phyloP scores from a whole-genome alignment of 1,140 invertebrate species.

The Orchesella cincta region DNA sequence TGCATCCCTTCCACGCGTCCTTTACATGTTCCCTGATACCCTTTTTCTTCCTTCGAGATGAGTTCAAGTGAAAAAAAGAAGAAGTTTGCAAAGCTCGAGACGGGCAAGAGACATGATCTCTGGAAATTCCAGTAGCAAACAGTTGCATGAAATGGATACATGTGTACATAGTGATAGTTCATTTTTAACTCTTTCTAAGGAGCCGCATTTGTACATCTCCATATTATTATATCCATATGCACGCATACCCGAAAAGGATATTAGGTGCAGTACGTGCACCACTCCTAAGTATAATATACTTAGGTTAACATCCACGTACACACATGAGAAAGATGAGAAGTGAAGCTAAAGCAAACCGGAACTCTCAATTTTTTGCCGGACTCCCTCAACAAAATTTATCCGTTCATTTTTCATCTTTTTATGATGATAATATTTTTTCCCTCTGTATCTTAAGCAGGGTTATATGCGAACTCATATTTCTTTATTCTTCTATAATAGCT shows the following conservation, averaged over 20 bases:
- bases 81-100: background rate
- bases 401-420: constrained; percentile 29
- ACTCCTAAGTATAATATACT: too few species aligned
- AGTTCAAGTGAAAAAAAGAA: constrained; percentile 2
- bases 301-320: too few species aligned
- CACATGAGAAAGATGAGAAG: background rate
- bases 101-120: background rate
- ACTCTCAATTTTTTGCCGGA: constrained; percentile 29
- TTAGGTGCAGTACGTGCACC: too few species aligned
- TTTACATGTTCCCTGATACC: too few species aligned
- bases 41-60: background rate
- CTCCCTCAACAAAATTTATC: constrained; percentile 29
- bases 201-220: too few species aligned
- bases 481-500: background rate
- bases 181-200: too few species aligned
- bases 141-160: background rate
- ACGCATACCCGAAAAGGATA: too few species aligned
- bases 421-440: constrained; percentile 25
- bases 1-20: background rate
- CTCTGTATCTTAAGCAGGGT: background rate
- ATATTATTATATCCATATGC: too few species aligned
- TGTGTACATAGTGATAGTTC: too few species aligned
- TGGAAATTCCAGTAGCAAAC: background rate
- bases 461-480: background rate
- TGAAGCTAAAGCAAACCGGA: constrained; percentile 18